Base-by-base conservation (phyloP, 2,888 invertebrate species). In the Ochropacha duplaris region DNA sequence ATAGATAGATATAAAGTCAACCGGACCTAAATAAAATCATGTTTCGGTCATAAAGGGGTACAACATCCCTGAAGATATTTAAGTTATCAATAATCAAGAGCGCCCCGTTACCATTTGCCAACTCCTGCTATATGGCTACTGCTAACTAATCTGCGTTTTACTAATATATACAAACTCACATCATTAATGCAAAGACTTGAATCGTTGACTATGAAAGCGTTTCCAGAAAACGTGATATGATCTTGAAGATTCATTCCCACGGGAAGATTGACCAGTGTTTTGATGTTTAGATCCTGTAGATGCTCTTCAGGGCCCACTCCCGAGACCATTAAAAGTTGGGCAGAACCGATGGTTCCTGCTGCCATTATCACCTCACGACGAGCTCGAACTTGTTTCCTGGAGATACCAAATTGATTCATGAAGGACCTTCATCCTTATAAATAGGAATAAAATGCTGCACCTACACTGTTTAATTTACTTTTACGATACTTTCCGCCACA, bases 161-260 rank as follows among this genome's bases (percentile, higher is more conserved):
- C 12, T 3, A 6, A 39, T 6, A 8, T 16, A 19, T 44, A 44
- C n/a, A 6, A 9, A 68, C 90, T 88, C 82, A 94, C 91, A 79
- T 96, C 96, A 61, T 95, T 94, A 1, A 96, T 88, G 14, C 95
- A 95, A 54, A 96, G 86, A 44, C 84, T 82, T 3, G 94, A 94
- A 61, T 95, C 94, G 74, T 96, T 96, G 1, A 96, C 94, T 54
- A 95, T 86, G 78, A 97, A 97, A 0, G 95, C 95, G 55, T 97
- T 88, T 2, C 95, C 95, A 2, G 95, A 95, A 66, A 96, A 94
- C 0, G 96, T 95, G 16, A 96, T 93, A 75, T 97, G 97, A 81
- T 97, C 97, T 82, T 97, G 97, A 0, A 97, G 93, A 84, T 97
- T 97, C 73, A 94, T 94, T 9, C 97, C 97, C 0, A 97, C 97